A percentile compares a stretch with the other conserved stretches of the same genome.
Conservation (phyloP, 2,888 invertebrate genomes). For the Lamellibrachia satsuma region DNA sequence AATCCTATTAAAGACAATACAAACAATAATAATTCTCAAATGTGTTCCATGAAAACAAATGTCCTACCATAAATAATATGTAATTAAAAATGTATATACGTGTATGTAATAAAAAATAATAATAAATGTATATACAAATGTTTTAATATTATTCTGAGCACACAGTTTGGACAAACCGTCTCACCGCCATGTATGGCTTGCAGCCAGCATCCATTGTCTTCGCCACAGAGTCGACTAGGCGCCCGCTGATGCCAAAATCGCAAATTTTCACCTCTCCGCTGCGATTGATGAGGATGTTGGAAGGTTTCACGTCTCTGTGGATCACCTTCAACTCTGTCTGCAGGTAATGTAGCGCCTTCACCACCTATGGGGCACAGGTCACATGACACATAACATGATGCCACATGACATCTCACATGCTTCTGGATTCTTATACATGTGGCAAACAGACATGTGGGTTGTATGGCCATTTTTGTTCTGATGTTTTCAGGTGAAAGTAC, state of each 20-base stretch:
- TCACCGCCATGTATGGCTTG: conserved; percentile 97
- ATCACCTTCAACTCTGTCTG: conserved; percentile 84
- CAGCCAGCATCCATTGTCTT: conserved; percentile 98
- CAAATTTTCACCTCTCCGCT: conserved; percentile 97
- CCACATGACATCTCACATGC: not conserved
- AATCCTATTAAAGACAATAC: too few relatives aligned
- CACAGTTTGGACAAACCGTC: conserved; percentile 52
- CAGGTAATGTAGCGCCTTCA: conserved; percentile 91
- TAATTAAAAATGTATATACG: too few relatives aligned
- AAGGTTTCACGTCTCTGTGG: conserved; percentile 96
- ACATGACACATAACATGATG: not conserved
- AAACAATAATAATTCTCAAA: too few relatives aligned
- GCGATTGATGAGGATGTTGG: conserved; percentile 93
- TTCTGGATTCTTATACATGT: not conserved
- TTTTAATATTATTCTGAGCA: not conserved
- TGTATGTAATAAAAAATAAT: too few relatives aligned
- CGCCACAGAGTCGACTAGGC: conserved; percentile 95
- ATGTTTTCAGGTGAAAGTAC: not conserved
- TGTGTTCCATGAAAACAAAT: too few relatives aligned
- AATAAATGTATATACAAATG: too few relatives aligned
- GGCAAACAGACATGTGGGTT: not conserved
- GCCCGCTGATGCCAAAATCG: conserved; percentile 98
- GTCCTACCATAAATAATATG: too few relatives aligned
- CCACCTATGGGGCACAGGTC: conserved; percentile 70
- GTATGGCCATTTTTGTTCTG: not conserved